Conservation (phyloP, 2,797 vertebrate species). For the Apogon talboti region DNA sequence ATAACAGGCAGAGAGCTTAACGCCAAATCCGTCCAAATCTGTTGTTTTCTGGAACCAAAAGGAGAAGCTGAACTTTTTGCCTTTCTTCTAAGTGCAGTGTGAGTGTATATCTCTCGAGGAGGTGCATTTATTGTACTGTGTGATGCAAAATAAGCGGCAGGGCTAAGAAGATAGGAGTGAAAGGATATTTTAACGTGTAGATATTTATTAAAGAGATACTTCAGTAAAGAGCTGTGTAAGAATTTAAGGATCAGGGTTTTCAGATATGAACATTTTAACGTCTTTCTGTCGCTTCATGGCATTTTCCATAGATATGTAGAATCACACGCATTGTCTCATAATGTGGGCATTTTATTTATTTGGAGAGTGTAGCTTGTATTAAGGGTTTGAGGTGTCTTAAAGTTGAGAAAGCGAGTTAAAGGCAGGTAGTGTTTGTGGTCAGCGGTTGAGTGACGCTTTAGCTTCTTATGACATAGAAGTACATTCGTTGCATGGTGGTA, state of each 20-base stretch:
- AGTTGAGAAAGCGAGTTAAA: neutral
- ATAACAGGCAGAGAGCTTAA: constrained; percentile 23
- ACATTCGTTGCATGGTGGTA: constrained; percentile 10
- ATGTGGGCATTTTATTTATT: constrained; percentile 28
- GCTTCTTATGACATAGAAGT: neutral
- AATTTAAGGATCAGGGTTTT: constrained; percentile 40
- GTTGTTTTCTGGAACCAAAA: constrained; percentile 66
- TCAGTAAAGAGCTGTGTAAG: constrained; percentile 10
- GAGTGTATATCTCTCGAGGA: constrained; percentile 39
- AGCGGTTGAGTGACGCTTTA: constrained; percentile 1
- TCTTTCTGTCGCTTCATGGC: constrained; percentile 9
- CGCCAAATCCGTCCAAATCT: constrained; percentile 38
- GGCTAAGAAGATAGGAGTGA: constrained; percentile 19
- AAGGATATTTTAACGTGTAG: constrained; percentile 23
- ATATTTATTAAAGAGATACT: constrained; percentile 31
- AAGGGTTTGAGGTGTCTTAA: neutral
- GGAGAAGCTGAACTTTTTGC: constrained; percentile 46
- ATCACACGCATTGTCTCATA: constrained; percentile 30
- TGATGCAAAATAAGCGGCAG: constrained; percentile 21
- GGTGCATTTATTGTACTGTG: constrained; percentile 39
- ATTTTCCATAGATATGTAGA: constrained; percentile 6
- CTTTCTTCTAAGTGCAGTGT: constrained; percentile 49
- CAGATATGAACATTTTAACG: constrained; percentile 15
- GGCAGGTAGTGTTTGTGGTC: constrained; percentile 17
- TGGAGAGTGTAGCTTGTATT: constrained; percentile 5